These are phyloP conservation scores for Limnodromus scolopaceus DNA, from an alignment of 2,797 vertebrate genomes.

Conservation along the genomic window DNA sequence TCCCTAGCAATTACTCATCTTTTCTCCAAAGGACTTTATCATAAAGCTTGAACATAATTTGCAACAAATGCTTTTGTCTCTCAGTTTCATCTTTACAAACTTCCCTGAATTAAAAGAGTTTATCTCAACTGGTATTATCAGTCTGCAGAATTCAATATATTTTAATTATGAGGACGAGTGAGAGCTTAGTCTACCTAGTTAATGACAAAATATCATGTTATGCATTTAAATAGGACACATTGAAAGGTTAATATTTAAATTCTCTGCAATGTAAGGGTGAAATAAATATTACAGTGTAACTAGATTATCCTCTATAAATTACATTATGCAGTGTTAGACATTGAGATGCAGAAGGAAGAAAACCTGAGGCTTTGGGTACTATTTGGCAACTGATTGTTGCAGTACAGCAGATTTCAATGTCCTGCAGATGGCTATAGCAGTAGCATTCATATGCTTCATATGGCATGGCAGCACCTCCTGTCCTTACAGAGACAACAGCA, in stretches of 20 bases:
- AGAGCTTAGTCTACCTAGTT: slow-evolving; percentile 19
- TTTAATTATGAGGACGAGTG: slow-evolving; percentile 46
- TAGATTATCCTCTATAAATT: slow-evolving; percentile 43
- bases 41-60: slow-evolving; percentile 36
- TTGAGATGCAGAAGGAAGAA: background rate
- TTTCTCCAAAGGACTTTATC: background rate
- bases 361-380: background rate
- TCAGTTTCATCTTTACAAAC: slow-evolving; percentile 23
- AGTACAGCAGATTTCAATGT: background rate
- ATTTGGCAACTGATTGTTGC: background rate
- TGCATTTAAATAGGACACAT: slow-evolving; percentile 49
- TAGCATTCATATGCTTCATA: background rate
- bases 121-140: slow-evolving; percentile 21
- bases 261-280: slow-evolving; percentile 23
- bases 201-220: slow-evolving; percentile 15
- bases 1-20: background rate
- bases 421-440: background rate
- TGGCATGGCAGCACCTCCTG: background rate
- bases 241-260: slow-evolving; percentile 38
- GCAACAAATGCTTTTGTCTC: slow-evolving; percentile 30
- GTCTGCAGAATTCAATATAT: background rate
- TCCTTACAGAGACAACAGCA: background rate
- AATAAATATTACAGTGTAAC: slow-evolving; percentile 35
- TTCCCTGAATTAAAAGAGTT: slow-evolving; percentile 9
- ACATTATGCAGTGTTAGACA: background rate